Evolutionary conservation across 2,888 invertebrate species (phyloP).

Genomic region (Dicycla oo): DNA sequence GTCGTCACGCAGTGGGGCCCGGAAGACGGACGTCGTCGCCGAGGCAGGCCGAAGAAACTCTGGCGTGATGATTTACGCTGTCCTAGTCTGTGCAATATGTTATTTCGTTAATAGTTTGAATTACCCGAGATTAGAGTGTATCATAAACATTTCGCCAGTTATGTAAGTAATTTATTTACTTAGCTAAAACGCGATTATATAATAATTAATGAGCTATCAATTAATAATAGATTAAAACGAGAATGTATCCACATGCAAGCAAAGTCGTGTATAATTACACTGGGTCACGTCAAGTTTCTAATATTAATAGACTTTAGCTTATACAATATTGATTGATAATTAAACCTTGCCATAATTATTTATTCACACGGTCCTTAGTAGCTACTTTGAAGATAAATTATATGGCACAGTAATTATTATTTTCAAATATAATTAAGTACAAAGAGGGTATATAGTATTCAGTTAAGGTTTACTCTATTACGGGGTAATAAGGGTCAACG

Average conservation of each 20-base stretch:
- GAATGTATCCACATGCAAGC: constrained; percentile 16
- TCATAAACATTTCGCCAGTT: not conserved
- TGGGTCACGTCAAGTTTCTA: constrained; percentile 34
- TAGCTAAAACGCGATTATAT: constrained; percentile 8
- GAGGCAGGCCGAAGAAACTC: no score
- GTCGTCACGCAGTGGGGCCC: no score
- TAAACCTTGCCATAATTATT: constrained; percentile 43
- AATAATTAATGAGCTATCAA: constrained; percentile 23
- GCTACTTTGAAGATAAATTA: constrained; percentile 25
- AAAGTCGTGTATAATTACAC: constrained; percentile 44
- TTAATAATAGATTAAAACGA: constrained; percentile 28
- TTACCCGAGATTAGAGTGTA: not conserved
- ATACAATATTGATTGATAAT: constrained; percentile 43
- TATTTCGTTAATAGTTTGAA: not conserved
- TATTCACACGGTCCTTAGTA: constrained; percentile 19
- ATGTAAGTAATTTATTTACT: not conserved
- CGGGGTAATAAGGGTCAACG: not conserved
- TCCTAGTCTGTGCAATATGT: no score
- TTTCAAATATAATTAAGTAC: constrained; percentile 17
- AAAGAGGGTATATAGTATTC: not conserved
- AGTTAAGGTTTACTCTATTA: not conserved
- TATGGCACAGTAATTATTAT: constrained; percentile 17
- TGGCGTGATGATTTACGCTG: no score
- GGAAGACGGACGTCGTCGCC: no score
- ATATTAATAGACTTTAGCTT: constrained; percentile 45